Percentiles rank a stretch among this genome's conserved stretches.
Conservation (phyloP, 1,140 invertebrate genomes). For the Ceratitis capitata region DNA sequence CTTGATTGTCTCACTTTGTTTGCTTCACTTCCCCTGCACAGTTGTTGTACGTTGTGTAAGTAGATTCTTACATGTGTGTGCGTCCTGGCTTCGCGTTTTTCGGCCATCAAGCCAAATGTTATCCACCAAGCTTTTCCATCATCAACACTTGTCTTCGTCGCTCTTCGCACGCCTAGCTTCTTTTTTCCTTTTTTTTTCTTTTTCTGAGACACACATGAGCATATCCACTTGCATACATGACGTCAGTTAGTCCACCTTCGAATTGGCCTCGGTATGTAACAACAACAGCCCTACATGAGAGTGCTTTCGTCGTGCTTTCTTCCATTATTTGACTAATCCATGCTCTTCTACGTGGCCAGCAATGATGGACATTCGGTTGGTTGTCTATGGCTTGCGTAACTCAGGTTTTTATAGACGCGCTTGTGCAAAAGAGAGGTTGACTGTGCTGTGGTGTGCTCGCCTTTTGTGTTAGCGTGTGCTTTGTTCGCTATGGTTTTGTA, state of each 20-base stretch:
- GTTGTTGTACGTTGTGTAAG: no score
- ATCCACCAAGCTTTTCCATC: not conserved
- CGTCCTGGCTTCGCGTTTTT: conserved; percentile 37
- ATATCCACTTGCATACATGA: not conserved
- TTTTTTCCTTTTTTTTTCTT: no score
- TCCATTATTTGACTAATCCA: not conserved
- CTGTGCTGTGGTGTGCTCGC: not conserved
- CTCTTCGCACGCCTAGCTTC: not conserved
- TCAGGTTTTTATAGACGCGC: not conserved
- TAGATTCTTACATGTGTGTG: conserved; percentile 32
- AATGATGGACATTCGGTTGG: not conserved
- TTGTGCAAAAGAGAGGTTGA: not conserved
- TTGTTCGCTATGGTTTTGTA: conserved; percentile 23
- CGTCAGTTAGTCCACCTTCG: not conserved
- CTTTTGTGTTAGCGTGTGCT: not conserved
- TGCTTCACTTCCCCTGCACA: no score
- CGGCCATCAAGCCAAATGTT: conserved; percentile 40
- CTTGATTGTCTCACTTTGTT: not conserved
- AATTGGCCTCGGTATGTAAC: not conserved
- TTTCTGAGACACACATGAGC: no score
- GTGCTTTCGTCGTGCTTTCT: not conserved
- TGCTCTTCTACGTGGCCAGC: not conserved
- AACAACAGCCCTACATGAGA: not conserved
- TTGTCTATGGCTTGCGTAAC: not conserved
- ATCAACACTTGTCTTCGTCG: no score